Base-by-base conservation (phyloP, 2,113 vertebrate genomes). In the Blennius ocellaris region DNA sequence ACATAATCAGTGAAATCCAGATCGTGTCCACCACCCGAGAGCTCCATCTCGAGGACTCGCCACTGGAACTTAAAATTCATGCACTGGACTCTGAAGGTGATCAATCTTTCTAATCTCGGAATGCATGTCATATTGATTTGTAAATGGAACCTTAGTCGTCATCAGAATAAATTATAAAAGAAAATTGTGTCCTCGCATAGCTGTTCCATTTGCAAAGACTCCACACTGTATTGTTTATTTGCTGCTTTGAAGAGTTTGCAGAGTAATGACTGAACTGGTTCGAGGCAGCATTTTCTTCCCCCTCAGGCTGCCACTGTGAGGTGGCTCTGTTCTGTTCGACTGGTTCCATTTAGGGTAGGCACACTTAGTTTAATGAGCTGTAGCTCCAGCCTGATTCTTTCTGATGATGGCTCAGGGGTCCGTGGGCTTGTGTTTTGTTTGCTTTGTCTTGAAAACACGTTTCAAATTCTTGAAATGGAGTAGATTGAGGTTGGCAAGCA, bases 51-150 rank as follows among this genome's bases (percentile, higher is more conserved):
- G 98, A 99, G 83, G 97, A 99, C 82, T 97, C 97, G 0, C 98
- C 97, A 0, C 90, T 99, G 79, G 93, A 94, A 58, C 93, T 99
- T 65, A 96, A 92, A 88, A 96, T 99, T 76, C 92, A 96, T 30
- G 97, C 97, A 14, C 90, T 97, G 81, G 97, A 99, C 89, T 97
- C 97, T 0, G 97, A 99, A 94, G 98, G 98, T 98, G 79, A 78
- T 73, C n/a, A 6, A 1, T 17, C 10, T 15, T 47, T 65, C 11
- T 71, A 52, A 57, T 55, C 16, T 7, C 16, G 49, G 7, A 17
- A 41, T 76, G 3, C 11, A 61, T 15, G 21, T 65, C 16, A 43
- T 61, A 16, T 39, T 57, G 21, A 47, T 55, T 55, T 66, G 56
- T 53, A 43, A 52, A 50, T 65, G 30, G 9, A 38, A 16, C 47